Conservation (phyloP, 2,113 vertebrate genomes). For the Rynchops niger region DNA sequence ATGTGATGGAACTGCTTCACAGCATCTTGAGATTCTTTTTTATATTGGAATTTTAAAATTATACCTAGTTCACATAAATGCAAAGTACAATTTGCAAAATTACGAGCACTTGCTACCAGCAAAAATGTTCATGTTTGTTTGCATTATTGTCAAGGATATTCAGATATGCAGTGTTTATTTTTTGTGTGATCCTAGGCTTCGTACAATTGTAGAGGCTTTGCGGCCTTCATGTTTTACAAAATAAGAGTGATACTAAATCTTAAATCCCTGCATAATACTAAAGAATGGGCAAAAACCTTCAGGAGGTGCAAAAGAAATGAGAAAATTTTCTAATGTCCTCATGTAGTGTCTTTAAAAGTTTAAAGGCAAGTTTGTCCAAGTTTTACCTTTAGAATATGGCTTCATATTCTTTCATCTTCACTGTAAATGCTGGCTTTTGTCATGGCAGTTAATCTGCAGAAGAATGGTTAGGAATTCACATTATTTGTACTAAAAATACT, state of each 20-base stretch:
- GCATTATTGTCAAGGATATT: slow-evolving; percentile 27
- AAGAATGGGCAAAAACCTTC: background rate
- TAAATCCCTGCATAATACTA: background rate
- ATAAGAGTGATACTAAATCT: background rate
- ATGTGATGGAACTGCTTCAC: background rate
- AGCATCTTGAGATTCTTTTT: slow-evolving; percentile 29
- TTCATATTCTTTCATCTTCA: background rate
- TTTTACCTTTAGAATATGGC: background rate
- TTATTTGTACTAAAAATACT: background rate
- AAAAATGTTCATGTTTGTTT: slow-evolving; percentile 54
- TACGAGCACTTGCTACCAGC: background rate
- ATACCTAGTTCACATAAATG: slow-evolving; percentile 5
- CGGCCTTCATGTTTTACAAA: background rate
- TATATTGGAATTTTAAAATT: slow-evolving; percentile 44
- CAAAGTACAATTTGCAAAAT: slow-evolving; percentile 64
- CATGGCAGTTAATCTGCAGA: background rate
- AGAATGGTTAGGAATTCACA: background rate
- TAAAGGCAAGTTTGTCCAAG: background rate
- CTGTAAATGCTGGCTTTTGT: background rate
- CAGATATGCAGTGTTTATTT: background rate
- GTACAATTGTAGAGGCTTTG: background rate
- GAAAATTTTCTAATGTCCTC: background rate
- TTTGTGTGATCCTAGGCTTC: background rate
- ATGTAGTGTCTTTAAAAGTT: background rate
- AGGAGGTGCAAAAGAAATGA: background rate